These are phyloP conservation scores for Dorcus hopei DNA, from an alignment of 2,888 invertebrate species.

Conservation along the genomic window DNA sequence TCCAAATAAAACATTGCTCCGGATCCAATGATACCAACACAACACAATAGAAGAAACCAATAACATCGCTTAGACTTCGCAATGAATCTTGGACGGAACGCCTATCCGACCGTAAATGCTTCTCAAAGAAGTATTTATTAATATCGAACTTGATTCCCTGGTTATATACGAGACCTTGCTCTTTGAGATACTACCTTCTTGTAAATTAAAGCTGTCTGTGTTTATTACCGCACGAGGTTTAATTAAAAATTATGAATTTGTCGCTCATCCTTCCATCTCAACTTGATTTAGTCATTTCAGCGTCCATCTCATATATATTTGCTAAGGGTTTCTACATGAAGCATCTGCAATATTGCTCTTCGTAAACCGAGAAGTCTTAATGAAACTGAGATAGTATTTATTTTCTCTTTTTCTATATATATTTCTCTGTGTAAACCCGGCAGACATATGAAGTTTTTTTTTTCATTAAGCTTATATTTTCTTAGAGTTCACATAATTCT, in stretches of 20 bases:
- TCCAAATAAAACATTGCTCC: constrained; percentile 26
- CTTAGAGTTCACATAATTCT: no score
- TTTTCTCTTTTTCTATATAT: no score
- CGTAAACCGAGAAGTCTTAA: no score
- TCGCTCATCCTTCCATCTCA: no score
- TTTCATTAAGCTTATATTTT: no score
- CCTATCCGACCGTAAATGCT: constrained; percentile 36
- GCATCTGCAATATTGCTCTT: no score
- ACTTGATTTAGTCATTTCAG: no score
- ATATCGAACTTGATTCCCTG: constrained; percentile 33
- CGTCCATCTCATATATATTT: no score
- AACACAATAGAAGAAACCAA: constrained; percentile 35
- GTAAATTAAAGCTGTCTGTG: neutral
- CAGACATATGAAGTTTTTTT: no score
- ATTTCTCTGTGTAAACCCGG: no score
- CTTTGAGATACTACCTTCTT: neutral
- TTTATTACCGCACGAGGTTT: neutral
- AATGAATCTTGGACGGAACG: constrained; percentile 46
- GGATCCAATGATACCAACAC: constrained; percentile 24
- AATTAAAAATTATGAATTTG: neutral
- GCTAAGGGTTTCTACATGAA: no score
- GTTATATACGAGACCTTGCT: constrained; percentile 30
- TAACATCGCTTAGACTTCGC: constrained; percentile 39
- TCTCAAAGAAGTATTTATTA: constrained; percentile 39
- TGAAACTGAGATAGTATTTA: no score